These are phyloP conservation scores for Opisthocomus hoazin DNA, from an alignment of 2,113 vertebrate genomes.

Conservation along the genomic window DNA sequence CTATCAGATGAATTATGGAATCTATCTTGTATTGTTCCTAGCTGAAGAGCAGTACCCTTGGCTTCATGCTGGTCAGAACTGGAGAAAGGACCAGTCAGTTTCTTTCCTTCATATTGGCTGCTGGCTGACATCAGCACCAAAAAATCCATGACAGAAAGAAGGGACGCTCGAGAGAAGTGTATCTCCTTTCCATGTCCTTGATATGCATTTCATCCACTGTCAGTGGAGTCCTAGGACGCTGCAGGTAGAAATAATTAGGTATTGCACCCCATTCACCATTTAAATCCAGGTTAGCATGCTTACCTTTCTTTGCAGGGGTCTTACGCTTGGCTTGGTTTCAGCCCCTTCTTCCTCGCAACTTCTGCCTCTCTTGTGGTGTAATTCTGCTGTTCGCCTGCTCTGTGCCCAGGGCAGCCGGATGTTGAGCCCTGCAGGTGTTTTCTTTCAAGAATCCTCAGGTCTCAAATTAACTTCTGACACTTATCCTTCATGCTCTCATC, in stretches of 20 bases:
- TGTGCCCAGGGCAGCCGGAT: neutral
- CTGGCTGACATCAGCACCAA: neutral
- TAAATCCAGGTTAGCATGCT: neutral
- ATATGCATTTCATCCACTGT: neutral
- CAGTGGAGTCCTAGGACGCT: neutral
- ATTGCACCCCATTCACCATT: neutral
- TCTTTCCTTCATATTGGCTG: accelerated
- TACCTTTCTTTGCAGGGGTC: neutral
- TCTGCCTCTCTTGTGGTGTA: neutral
- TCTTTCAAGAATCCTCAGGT: neutral
- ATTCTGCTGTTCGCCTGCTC: neutral
- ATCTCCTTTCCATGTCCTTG: neutral
- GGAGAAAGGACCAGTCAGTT: neutral
- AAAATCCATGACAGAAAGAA: neutral
- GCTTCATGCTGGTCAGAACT: neutral
- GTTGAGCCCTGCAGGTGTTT: neutral
- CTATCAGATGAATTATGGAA: neutral
- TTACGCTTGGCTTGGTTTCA: neutral
- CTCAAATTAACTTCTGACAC: neutral
- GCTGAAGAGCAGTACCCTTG: neutral
- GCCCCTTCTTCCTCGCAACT: neutral
- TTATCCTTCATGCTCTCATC: neutral
- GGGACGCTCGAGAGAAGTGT: too few species aligned
- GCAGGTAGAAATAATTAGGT: neutral
- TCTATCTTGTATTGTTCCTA: neutral